A percentile compares a stretch with the other conserved stretches of the same genome.
These are phyloP conservation scores for Ptilorrhoa leucosticta DNA, from an alignment of 2,113 vertebrate species.

Conservation along the genomic window DNA sequence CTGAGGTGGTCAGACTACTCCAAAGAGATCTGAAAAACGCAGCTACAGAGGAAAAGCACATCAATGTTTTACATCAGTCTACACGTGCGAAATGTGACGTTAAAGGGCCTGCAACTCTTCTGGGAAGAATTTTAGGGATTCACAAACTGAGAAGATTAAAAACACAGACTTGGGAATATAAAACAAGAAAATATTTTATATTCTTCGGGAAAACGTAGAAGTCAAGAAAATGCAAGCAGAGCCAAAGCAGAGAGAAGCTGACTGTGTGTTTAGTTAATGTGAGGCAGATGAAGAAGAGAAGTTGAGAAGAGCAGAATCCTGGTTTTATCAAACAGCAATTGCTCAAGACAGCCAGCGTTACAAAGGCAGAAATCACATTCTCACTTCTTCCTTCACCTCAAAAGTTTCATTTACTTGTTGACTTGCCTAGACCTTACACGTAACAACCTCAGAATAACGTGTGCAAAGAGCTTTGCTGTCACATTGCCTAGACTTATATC, in stretches of 20 bases:
- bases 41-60: neutral
- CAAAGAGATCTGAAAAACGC: neutral
- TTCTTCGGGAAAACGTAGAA: neutral
- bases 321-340: neutral
- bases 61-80: neutral
- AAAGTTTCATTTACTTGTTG: neutral
- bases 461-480: neutral
- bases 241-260: neutral
- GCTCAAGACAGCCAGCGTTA: neutral
- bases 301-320: neutral
- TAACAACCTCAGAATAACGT: neutral
- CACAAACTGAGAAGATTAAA: neutral
- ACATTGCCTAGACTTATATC: neutral
- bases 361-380: neutral
- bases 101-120: neutral
- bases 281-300: neutral
- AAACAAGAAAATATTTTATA: neutral
- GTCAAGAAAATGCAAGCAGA: neutral
- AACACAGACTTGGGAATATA: neutral
- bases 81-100: accelerated
- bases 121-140: neutral
- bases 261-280: neutral
- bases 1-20: neutral
- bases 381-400: neutral
- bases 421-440: neutral